A percentile compares a stretch with the other conserved stretches of the same genome.
Conservation (phyloP, 2,797 vertebrate species). For the Crypturellus tataupa region DNA sequence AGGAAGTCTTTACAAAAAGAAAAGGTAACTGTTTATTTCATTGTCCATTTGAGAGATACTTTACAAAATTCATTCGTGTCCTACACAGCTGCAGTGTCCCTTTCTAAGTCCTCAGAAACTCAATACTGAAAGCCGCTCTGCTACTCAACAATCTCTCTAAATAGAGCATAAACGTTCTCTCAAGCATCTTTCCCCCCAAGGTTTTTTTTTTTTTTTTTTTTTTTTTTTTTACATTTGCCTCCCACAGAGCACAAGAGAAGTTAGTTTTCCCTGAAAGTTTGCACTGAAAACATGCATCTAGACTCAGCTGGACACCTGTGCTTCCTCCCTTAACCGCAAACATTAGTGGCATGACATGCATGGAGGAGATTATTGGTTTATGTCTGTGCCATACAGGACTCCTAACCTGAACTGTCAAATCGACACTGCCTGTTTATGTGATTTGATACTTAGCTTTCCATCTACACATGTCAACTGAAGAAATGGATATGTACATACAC, state of each 20-base stretch:
- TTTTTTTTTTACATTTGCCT: not conserved
- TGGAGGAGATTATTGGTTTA: not conserved
- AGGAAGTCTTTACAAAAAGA: not conserved
- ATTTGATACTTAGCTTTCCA: not conserved
- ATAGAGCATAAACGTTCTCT: fast-evolving
- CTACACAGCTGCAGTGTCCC: not conserved
- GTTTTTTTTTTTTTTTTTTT: too few species aligned
- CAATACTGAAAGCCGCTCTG: not conserved
- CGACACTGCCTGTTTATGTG: fast-evolving
- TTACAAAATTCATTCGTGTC: not conserved
- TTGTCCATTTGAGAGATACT: not conserved
- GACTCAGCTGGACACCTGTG: not conserved
- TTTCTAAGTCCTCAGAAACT: not conserved
- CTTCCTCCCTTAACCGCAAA: not conserved
- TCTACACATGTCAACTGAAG: not conserved
- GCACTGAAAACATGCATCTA: not conserved
- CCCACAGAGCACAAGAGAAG: not conserved
- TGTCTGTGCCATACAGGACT: not conserved
- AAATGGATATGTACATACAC: not conserved
- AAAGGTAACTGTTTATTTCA: not conserved
- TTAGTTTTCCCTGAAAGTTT: not conserved
- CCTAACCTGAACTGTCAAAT: not conserved
- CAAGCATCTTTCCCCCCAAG: not conserved
- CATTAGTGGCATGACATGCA: not conserved
- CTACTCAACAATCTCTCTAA: not conserved